A percentile compares a stretch with the other conserved stretches of the same genome.
Conservation (phyloP, 2,113 vertebrate species). For the Hydrochoerus hydrochaeris region DNA sequence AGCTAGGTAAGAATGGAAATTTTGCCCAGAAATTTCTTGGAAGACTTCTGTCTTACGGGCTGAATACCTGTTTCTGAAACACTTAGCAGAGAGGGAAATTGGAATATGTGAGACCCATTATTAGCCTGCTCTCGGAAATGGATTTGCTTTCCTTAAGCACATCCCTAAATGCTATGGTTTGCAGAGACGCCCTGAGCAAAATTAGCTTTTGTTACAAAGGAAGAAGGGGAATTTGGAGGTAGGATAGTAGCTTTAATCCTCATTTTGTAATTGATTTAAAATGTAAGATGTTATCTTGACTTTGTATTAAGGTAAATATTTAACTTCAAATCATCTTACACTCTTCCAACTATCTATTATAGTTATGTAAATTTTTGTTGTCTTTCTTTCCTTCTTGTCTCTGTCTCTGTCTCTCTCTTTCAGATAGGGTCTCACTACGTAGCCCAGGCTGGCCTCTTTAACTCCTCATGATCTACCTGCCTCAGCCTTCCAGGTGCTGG, state of each 20-base stretch:
- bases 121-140: neutral
- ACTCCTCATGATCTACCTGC: neutral
- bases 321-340: neutral
- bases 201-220: neutral
- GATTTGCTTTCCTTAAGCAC: neutral
- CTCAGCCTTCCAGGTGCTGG: neutral
- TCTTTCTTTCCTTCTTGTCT: neutral
- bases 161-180: neutral
- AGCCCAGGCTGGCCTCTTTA: neutral
- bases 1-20: neutral
- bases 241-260: neutral
- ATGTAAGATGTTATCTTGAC: neutral
- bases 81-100: neutral
- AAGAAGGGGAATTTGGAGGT: neutral
- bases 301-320: conserved; percentile 22
- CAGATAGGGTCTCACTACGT: neutral
- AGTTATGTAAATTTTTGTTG: neutral
- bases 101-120: neutral
- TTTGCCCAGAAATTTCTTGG: neutral
- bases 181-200: neutral
- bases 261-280: neutral
- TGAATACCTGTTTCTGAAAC: neutral
- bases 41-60: neutral
- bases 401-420: too few relatives aligned
- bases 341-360: neutral